These are phyloP conservation scores for Rousettus leschenaultii DNA, from an alignment of 2,113 vertebrate species.

Conservation along the genomic window DNA sequence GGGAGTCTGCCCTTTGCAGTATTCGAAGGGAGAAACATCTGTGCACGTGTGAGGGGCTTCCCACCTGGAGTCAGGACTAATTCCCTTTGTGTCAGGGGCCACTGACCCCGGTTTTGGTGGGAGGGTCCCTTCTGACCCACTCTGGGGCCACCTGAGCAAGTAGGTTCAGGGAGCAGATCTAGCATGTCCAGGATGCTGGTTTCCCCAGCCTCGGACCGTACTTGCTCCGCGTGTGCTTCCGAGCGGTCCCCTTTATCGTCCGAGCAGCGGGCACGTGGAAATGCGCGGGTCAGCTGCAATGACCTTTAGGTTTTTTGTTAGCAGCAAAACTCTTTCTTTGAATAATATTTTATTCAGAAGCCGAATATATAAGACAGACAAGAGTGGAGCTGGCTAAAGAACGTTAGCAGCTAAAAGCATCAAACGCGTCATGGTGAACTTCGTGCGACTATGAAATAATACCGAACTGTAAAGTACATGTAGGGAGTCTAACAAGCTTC, in stretches of 20 bases:
- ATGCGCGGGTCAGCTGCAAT: neutral
- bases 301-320: neutral
- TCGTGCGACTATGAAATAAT: neutral
- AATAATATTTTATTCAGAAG: conserved; percentile 5
- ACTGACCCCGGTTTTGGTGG: neutral
- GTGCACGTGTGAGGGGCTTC: neutral
- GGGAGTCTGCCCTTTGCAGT: neutral
- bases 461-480: neutral
- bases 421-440: neutral
- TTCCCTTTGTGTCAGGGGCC: neutral
- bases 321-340: neutral
- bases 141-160: neutral
- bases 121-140: neutral
- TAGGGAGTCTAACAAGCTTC: neutral
- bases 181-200: neutral
- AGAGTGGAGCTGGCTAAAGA: neutral
- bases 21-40: neutral
- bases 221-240: neutral
- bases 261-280: neutral
- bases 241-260: neutral
- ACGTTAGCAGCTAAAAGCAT: neutral
- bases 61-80: neutral
- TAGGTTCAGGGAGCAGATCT: neutral
- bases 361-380: neutral
- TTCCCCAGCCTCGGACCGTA: neutral